Percentiles rank a stretch among this genome's conserved stretches.
Conservation (phyloP, 2,113 vertebrate species). For the Toxotes jaculatrix region DNA sequence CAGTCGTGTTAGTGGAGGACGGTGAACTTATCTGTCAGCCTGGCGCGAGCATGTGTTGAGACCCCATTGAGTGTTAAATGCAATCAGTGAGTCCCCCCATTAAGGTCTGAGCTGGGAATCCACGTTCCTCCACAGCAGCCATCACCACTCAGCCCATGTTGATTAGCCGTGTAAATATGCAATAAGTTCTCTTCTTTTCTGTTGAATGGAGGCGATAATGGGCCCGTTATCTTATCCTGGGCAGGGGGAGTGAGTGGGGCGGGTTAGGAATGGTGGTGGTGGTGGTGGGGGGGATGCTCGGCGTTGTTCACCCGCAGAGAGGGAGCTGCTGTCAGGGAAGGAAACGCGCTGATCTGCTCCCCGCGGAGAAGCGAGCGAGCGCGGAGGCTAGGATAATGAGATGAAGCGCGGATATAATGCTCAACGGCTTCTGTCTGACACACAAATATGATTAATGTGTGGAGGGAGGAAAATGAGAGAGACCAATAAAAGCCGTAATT, state of each 20-base stretch:
- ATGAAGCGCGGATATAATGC: conserved; percentile 42
- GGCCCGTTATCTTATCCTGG: conserved; percentile 78
- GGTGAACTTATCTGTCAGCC: conserved; percentile 36
- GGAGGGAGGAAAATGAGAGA: neutral
- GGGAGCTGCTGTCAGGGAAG: conserved; percentile 78
- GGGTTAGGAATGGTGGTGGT: too few relatives aligned
- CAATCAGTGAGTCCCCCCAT: conserved; percentile 65
- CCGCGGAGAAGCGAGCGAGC: conserved; percentile 76
- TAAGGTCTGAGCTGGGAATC: conserved; percentile 66
- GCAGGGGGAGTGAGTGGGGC: neutral
- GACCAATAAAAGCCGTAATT: neutral
- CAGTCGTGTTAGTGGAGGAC: conserved; percentile 19
- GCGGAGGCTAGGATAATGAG: conserved; percentile 39
- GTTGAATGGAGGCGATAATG: conserved; percentile 82
- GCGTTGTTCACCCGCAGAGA: conserved; percentile 80
- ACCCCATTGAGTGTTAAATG: conserved; percentile 56
- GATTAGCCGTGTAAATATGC: conserved; percentile 77
- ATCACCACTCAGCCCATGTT: conserved; percentile 48
- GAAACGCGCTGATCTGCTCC: conserved; percentile 89
- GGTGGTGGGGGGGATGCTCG: conserved; percentile 68
- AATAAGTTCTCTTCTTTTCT: conserved; percentile 63
- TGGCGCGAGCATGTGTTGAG: conserved; percentile 48
- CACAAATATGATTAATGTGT: conserved; percentile 31
- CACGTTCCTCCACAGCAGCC: conserved; percentile 66
- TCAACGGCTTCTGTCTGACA: conserved; percentile 22